Base-by-base conservation (phyloP, 2,113 vertebrate species). In the Paratilapia polleni region DNA sequence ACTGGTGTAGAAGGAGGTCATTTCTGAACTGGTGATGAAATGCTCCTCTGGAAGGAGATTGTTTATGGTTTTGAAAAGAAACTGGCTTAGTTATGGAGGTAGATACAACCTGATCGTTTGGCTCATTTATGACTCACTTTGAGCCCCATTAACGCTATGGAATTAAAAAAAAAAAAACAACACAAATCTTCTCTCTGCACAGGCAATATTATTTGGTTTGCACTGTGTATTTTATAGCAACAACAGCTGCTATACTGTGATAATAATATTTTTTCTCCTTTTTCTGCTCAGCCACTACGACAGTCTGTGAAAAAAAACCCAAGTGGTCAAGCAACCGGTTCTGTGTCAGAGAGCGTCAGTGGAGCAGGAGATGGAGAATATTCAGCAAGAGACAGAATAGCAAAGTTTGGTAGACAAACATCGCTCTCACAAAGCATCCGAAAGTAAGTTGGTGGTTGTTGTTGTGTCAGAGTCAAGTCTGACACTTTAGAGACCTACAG, bases 341-440 rank as follows among this genome's bases (percentile, higher is more conserved):
- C 91, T 1, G 93, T 79, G 28, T 85, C 91, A 1, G 91, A 94
- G 87, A 88, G 87, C 77, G 0, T 94, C 91, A 0, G 49, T 78
- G 81, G 26, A 77, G 60, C 61, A 1, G 84, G 78, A 63, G 94
- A 94, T 34, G 91, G 86, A 76, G 85, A 41, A 22, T 58, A 31
- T 28, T 56, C 68, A 8, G 77, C 78, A 43, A 47, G 0, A 62
- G 95, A 96, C 60, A 96, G 94, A 81, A 96, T 43, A 22, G 91
- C 94, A 0, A 94, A 94, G 70, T 96, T 98, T 82, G 94, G 89
- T 10, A 93, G 98, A 62, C 97, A 98, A 92, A 96, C 97, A 0
- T 99, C 98, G 2, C 94, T 99, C 68, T 97, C 98, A 19, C 97
- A 99, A 90, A 99, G 97, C 92, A 99, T 99, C 87, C 97, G 97